Conservation (phyloP, 2,113 vertebrate species). For the Jacana jacana region DNA sequence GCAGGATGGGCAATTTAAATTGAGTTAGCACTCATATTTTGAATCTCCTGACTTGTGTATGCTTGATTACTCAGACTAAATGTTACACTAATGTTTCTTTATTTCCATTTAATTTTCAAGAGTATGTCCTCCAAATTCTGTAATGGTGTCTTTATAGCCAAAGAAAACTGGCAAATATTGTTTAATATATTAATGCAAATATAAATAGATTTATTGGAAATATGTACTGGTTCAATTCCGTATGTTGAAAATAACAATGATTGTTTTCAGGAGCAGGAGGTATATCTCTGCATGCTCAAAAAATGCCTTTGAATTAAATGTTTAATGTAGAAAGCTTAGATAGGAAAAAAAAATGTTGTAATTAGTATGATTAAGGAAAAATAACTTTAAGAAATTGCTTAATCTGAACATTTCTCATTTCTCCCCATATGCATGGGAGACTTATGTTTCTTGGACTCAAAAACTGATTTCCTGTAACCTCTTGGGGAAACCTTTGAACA, state of each 20-base stretch:
- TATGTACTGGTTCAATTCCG: neutral
- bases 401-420: neutral
- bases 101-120: neutral
- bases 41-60: neutral
- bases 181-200: neutral
- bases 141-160: neutral
- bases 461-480: neutral
- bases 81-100: neutral
- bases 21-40: neutral
- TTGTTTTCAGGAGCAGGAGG: neutral
- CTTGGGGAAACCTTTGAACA: neutral
- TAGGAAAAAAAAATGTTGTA: neutral
- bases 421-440: neutral
- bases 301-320: neutral
- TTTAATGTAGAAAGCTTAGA: neutral
- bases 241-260: neutral
- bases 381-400: neutral
- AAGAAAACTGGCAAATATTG: neutral
- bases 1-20: neutral
- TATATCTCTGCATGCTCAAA: neutral
- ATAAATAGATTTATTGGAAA: neutral
- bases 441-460: neutral
- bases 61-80: neutral
- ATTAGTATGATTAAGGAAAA: neutral
- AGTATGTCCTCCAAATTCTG: neutral